These are phyloP conservation scores for Drosophila lutescens DNA, from an alignment of 2,888 invertebrate species.

Conservation along the genomic window DNA sequence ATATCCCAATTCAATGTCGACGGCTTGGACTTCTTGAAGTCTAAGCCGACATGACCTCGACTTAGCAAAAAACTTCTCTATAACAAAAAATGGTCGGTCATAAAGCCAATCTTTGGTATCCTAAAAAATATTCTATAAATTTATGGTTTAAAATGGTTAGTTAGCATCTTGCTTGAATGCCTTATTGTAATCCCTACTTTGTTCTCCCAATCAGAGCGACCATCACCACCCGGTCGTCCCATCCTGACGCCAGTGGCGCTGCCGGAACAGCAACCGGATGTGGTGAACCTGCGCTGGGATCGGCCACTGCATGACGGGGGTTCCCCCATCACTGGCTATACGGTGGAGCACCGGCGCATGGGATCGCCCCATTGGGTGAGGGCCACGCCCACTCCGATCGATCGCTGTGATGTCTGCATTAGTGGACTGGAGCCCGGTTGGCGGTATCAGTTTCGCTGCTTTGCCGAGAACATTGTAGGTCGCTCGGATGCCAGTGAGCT, in stretches of 20 bases:
- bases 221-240: constrained; percentile 92
- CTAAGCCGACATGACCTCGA: no score
- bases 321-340: constrained; percentile 92
- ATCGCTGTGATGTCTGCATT: constrained; percentile 90
- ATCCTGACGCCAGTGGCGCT: constrained; percentile 90
- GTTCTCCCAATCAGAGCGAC: constrained; percentile 86
- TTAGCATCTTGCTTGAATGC: no score
- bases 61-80: no score
- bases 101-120: no score
- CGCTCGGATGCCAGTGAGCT: constrained; percentile 93
- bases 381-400: constrained; percentile 90
- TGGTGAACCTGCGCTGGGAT: constrained; percentile 92
- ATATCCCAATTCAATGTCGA: no score
- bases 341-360: constrained; percentile 90
- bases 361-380: constrained; percentile 94
- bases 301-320: constrained; percentile 94
- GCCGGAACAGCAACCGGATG: constrained; percentile 91
- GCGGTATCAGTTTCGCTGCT: constrained; percentile 95
- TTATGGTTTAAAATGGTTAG: no score
- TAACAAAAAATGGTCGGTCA: no score
- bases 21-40: no score
- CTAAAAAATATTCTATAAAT: no score
- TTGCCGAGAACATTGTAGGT: constrained; percentile 96
- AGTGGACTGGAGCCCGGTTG: constrained; percentile 94
- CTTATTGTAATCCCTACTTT: background rate